These are phyloP conservation scores for Threskiornis aethiopicus DNA, from an alignment of 2,797 vertebrate genomes.

Conservation along the genomic window DNA sequence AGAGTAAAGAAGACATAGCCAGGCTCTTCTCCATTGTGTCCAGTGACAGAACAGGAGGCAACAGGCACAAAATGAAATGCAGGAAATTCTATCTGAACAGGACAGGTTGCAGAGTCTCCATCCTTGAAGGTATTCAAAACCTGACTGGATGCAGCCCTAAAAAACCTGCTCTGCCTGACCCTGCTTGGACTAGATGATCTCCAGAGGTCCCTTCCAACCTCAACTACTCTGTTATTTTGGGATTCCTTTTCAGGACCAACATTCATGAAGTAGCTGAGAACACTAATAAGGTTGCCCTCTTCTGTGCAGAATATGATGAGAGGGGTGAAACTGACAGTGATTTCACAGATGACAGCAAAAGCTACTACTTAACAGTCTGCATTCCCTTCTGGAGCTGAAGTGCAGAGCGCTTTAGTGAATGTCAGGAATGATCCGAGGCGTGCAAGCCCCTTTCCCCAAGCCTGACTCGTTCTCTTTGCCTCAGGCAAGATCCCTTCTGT, in stretches of 20 bases:
- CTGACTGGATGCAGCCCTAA: background rate
- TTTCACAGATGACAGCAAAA: background rate
- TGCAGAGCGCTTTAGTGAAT: background rate
- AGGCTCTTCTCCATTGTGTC: background rate
- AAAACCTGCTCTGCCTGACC: background rate
- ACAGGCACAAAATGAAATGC: background rate
- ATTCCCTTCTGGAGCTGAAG: background rate
- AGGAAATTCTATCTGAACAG: background rate
- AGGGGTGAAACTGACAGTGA: background rate
- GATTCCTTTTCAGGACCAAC: background rate
- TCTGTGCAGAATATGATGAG: background rate
- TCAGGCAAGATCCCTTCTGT: background rate
- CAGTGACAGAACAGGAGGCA: background rate
- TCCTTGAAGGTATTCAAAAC: background rate
- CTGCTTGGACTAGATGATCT: background rate
- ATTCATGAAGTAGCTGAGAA: background rate
- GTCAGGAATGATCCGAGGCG: background rate
- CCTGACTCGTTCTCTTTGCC: background rate
- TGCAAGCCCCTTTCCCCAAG: background rate
- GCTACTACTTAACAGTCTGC: background rate
- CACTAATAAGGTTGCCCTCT: background rate
- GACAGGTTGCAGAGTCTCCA: background rate
- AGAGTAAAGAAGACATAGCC: background rate
- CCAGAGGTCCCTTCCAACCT: background rate
- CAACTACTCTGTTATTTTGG: background rate